These are phyloP conservation scores for Sinelater perroti DNA, from an alignment of 2,888 invertebrate species.

Conservation along the genomic window DNA sequence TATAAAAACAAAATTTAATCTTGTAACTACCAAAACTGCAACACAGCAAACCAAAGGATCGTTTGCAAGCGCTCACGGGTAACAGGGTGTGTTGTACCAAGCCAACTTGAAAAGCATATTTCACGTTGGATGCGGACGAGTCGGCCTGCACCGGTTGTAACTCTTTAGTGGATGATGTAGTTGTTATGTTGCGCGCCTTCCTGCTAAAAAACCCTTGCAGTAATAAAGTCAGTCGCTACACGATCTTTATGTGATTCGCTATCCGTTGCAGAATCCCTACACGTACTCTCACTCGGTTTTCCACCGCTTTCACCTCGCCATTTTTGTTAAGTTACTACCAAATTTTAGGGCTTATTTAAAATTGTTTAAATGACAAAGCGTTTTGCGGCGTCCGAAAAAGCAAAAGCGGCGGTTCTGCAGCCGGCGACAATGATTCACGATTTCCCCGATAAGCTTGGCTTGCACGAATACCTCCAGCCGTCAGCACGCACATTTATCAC, in stretches of 20 bases:
- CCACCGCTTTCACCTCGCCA: no score
- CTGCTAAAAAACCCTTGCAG: conserved; percentile 14
- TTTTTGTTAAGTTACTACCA: no score
- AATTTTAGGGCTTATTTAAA: no score
- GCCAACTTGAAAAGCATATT: conserved; percentile 2
- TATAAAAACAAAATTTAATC: no score
- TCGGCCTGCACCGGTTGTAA: conserved; percentile 1
- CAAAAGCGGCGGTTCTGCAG: neutral
- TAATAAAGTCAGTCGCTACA: conserved; percentile 13
- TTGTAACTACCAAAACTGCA: no score
- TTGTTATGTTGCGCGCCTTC: conserved; percentile 11
- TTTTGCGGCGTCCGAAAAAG: neutral
- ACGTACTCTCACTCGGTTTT: conserved; percentile 7
- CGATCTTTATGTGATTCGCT: conserved; percentile 14
- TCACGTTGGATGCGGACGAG: conserved; percentile 10
- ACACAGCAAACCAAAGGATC: no score
- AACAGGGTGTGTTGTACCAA: neutral
- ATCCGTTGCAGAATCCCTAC: conserved; percentile 12
- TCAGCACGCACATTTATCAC: conserved; percentile 10
- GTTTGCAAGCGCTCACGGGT: neutral
- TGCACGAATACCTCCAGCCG: conserved; percentile 8
- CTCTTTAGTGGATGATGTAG: conserved; percentile 15
- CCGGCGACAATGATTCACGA: conserved; percentile 7
- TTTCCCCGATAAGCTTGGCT: conserved; percentile 1
- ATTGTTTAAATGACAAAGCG: no score